A percentile compares a stretch with the other conserved stretches of the same genome.
Conservation (phyloP, 2,113 vertebrate genomes). For the Apteryx mantelli region DNA sequence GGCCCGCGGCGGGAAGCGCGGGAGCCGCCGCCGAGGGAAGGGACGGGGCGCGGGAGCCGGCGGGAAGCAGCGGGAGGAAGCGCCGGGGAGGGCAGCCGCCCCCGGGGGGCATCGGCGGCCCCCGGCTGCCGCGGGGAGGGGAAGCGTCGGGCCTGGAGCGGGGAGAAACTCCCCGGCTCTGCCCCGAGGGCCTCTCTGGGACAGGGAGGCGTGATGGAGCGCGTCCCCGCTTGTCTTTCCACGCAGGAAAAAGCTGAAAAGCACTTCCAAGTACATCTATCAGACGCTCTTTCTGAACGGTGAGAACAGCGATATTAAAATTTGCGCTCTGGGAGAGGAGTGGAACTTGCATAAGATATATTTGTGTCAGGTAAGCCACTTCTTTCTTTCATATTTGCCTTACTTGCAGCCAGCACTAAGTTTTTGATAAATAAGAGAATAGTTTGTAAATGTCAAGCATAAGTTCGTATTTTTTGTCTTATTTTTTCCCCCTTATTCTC, state of each 20-base stretch:
- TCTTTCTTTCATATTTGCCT: background rate
- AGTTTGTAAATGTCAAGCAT: background rate
- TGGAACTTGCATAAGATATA: slow-evolving; percentile 98
- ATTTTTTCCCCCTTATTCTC: rapidly evolving
- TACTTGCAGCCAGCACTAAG: rapidly evolving
- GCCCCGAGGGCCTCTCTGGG: background rate
- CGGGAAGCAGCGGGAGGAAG: no score
- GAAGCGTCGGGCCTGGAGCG: no score
- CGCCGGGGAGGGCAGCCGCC: no score
- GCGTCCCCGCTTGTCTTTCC: background rate
- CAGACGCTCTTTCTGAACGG: slow-evolving; percentile 96
- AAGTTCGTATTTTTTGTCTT: background rate
- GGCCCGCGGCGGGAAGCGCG: background rate
- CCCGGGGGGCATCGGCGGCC: no score
- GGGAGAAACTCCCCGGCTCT: no score
- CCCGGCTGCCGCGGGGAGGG: no score
- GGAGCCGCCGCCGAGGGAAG: background rate
- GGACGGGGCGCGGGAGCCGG: no score
- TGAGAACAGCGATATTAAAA: slow-evolving; percentile 96
- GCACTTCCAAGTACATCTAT: slow-evolving; percentile 96
- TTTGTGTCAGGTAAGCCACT: slow-evolving; percentile 88
- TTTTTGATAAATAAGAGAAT: background rate
- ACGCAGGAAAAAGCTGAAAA: slow-evolving; percentile 94
- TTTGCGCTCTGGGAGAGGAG: slow-evolving; percentile 93
- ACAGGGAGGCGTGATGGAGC: background rate